A percentile compares a stretch with the other conserved stretches of the same genome.
Conservation (phyloP, 2,113 vertebrate species). For the Noturus placidus region DNA sequence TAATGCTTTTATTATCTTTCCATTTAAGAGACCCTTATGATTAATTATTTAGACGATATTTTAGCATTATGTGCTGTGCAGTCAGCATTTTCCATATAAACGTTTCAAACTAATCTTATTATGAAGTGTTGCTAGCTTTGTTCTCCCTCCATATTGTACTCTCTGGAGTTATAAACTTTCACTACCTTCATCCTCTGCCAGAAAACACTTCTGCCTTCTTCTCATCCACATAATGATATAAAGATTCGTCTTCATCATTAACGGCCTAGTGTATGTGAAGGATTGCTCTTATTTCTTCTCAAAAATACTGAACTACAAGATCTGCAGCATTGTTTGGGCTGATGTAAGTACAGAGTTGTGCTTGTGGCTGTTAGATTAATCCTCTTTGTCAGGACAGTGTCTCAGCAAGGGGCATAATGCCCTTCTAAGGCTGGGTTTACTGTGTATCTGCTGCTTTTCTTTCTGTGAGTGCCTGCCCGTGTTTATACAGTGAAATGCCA, state of each 20-base stretch:
- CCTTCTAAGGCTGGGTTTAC: constrained; percentile 33
- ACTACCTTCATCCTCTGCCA: background rate
- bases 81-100: constrained; percentile 20
- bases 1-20: constrained; percentile 20
- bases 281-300: constrained; percentile 44
- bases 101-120: background rate
- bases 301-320: constrained; percentile 42
- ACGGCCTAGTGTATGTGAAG: constrained; percentile 1
- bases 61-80: constrained; percentile 11
- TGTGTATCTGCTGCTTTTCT: constrained; percentile 10
- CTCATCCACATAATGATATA: constrained; percentile 4
- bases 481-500: constrained; percentile 38
- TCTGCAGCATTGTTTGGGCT: constrained; percentile 23
- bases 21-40: constrained; percentile 20
- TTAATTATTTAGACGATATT: constrained; percentile 35
- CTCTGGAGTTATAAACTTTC: constrained; percentile 12
- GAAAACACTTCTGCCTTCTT: constrained; percentile 20
- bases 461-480: constrained; percentile 15
- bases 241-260: constrained; percentile 23
- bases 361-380: constrained; percentile 43
- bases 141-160: constrained; percentile 1
- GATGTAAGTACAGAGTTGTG: constrained; percentile 39
- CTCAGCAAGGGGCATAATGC: constrained; percentile 39
- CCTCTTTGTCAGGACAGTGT: constrained; percentile 50
- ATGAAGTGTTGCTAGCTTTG: constrained; percentile 1